These are phyloP conservation scores for Caloenas nicobarica DNA, from an alignment of 2,113 vertebrate genomes.

Conservation along the genomic window DNA sequence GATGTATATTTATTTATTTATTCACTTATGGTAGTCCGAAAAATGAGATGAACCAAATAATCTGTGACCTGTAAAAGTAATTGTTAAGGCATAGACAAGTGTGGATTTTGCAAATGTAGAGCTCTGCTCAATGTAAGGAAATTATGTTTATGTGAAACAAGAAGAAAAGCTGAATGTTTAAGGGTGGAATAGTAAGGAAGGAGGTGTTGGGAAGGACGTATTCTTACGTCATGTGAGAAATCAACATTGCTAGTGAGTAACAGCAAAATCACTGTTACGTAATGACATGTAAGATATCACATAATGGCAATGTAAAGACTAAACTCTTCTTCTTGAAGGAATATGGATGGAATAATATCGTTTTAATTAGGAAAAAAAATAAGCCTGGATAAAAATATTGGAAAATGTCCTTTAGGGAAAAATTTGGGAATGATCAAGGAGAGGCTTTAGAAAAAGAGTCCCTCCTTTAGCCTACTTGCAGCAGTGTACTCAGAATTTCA, in stretches of 20 bases:
- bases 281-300: background rate
- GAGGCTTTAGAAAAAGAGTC: background rate
- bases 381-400: background rate
- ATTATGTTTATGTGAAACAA: background rate
- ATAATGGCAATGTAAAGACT: background rate
- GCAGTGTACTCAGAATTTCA: background rate
- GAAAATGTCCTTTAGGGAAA: background rate
- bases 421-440: background rate
- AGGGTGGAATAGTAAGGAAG: background rate
- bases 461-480: background rate
- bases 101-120: background rate
- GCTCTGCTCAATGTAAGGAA: background rate
- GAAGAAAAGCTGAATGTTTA: background rate
- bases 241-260: background rate
- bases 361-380: slow-evolving; percentile 1
- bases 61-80: background rate
- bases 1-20: background rate
- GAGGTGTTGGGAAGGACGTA: background rate
- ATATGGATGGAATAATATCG: background rate
- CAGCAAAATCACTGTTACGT: background rate
- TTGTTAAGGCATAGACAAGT: background rate
- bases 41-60: background rate
- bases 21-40: background rate
- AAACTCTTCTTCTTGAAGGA: background rate
- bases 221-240: background rate